These are phyloP conservation scores for Agonopterix heracliana DNA, from an alignment of 2,888 invertebrate species.

Conservation along the genomic window DNA sequence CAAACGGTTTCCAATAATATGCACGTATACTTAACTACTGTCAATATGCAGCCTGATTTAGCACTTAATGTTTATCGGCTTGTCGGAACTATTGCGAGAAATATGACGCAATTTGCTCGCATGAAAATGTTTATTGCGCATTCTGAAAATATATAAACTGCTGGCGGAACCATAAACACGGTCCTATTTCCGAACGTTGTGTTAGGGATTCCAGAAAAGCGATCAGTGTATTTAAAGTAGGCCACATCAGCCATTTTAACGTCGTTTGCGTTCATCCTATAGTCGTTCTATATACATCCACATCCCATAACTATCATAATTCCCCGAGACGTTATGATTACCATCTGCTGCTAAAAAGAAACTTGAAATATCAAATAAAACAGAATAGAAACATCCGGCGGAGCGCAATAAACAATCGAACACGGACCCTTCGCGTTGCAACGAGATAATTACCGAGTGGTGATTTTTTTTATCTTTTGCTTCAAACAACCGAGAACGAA, in stretches of 20 bases:
- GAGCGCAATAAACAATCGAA: constrained; percentile 64
- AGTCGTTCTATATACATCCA: neutral
- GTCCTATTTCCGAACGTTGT: constrained; percentile 1
- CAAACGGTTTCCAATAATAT: constrained; percentile 42
- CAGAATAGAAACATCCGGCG: constrained; percentile 55
- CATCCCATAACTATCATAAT: neutral
- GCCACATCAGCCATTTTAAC: neutral
- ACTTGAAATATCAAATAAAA: constrained; percentile 32
- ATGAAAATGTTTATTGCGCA: constrained; percentile 7
- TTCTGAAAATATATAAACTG: constrained; percentile 7
- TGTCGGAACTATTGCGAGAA: constrained; percentile 10
- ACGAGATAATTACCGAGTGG: constrained; percentile 48
- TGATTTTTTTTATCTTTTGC: constrained; percentile 32
- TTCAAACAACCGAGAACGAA: constrained; percentile 30
- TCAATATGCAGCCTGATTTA: constrained; percentile 21
- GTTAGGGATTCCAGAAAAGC: constrained; percentile 3
- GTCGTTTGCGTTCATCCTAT: neutral
- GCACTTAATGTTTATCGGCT: constrained; percentile 12
- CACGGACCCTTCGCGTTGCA: constrained; percentile 39
- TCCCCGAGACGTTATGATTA: neutral
- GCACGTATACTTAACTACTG: constrained; percentile 26
- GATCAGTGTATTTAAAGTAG: constrained; percentile 2
- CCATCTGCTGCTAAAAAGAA: constrained; percentile 10
- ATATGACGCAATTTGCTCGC: constrained; percentile 11
- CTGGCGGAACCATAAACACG: constrained; percentile 4